Evolutionary conservation across 2,113 vertebrate genomes (phyloP), one percentile per base, ranked within the genome.

Genomic region (Mesocricetus auratus): DNA sequence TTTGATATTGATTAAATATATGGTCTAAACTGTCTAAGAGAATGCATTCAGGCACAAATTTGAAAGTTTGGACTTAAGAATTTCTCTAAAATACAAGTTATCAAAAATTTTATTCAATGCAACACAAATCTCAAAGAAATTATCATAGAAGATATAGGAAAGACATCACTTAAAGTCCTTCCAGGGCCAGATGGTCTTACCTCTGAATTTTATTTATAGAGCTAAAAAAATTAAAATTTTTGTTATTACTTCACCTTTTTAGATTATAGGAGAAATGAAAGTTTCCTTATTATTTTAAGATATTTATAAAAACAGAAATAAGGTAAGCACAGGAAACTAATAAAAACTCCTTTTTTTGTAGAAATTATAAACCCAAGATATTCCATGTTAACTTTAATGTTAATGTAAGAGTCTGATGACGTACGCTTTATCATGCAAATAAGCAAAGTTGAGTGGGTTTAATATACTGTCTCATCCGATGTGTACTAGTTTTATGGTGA

Each of bases 61-160:
- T 0, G 75, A 95, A 58, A 74, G 19, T 74, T 8, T 90, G 22
- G 29, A 94, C 69, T 90, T 81, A 81, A 81, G 5, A 47, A 42
- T 60, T 69, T n/a, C 19, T 71, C 81, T 93, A 85, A 71, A 89
- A 95, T 85, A 73, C 7, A 89, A 90, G 12, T 60, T 83, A 62
- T 42, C 36, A 62, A 60, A n/a, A 83, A 62, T 62, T 62, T 83
- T 29, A 62, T 24, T 4, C 13, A 83, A 69, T 62, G 86, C n/a
- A 31, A 91, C 53, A 66, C 29, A 89, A 92, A 58, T 86, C 39
- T 56, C 36, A 91, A 66, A 29, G 31, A 21, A 86, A 39, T 86
- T 92, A 13, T 2, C 24, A 33, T 21, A 39, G 42, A 87, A 87
- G 7, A 87, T 31, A 21, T 21, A 79, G 33, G 12, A 7, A 81